phyloP scores from a whole-genome alignment of 2,113 vertebrate species.

The Indicator indicator region DNA sequence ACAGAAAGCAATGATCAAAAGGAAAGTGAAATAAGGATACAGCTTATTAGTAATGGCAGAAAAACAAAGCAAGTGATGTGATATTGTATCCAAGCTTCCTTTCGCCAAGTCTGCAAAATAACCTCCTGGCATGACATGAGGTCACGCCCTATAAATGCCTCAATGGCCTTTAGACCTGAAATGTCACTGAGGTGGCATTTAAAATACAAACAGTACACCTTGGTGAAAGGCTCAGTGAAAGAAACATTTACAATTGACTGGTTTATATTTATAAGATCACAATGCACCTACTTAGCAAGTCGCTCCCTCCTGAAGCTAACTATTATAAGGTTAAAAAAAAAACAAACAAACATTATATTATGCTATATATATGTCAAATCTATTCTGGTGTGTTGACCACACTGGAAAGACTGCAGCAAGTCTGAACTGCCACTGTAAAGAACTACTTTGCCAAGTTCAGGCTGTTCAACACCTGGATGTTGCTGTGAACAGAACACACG shows the following conservation, averaged over 20 bases:
- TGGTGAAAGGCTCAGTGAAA: background rate
- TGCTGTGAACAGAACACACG: background rate
- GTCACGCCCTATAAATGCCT: too few species aligned
- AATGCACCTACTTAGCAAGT: background rate
- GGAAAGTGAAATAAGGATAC: background rate
- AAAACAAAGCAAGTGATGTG: background rate
- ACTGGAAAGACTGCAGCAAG: background rate
- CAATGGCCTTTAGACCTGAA: too few species aligned
- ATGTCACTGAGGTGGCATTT: background rate
- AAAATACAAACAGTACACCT: fast-evolving
- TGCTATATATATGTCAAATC: too few species aligned
- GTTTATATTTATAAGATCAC: background rate
- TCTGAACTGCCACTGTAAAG: background rate
- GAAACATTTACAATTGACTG: background rate
- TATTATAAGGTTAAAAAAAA: fast-evolving
- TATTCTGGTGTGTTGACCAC: fast-evolving
- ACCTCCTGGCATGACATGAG: background rate
- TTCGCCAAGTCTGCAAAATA: background rate
- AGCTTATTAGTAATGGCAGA: background rate
- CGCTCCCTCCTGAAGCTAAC: background rate
- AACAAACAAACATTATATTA: too few species aligned
- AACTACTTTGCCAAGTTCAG: background rate
- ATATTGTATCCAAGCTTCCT: background rate
- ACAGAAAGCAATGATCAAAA: background rate
- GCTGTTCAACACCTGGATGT: fast-evolving